phyloP scores from a whole-genome alignment of 1,140 invertebrate species.

The Bombus affinis region DNA sequence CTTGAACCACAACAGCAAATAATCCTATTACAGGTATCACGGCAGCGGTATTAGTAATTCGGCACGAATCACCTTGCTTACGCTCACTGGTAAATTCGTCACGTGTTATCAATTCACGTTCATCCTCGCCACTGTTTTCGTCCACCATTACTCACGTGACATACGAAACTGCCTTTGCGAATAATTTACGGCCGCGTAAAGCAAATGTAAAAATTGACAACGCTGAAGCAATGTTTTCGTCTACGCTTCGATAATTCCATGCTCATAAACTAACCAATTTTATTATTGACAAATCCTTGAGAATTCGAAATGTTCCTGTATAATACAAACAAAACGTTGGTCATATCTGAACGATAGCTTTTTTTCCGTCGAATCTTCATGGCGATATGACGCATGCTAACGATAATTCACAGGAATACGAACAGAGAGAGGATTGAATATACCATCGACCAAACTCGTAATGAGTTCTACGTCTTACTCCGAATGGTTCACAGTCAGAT shows the following conservation, averaged over 20 bases:
- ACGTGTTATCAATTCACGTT: constrained; percentile 6
- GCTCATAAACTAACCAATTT: too few species aligned
- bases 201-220: not conserved
- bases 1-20: constrained; percentile 6
- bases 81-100: not conserved
- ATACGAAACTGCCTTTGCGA: not conserved
- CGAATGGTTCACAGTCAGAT: not conserved
- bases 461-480: constrained; percentile 3
- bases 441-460: not conserved
- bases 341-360: not conserved
- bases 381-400: not conserved
- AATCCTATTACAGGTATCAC: constrained; percentile 38
- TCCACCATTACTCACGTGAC: not conserved
- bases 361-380: too few species aligned
- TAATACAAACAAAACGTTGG: fast-evolving
- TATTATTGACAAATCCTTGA: not conserved
- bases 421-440: not conserved
- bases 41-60: not conserved
- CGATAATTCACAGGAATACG: not conserved
- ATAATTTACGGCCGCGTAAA: not conserved
- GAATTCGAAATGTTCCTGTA: too few species aligned
- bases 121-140: not conserved
- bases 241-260: not conserved
- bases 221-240: not conserved
- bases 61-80: constrained; percentile 9